Base-by-base conservation (phyloP, 1,140 invertebrate species). In the Drosophila arizonae region DNA sequence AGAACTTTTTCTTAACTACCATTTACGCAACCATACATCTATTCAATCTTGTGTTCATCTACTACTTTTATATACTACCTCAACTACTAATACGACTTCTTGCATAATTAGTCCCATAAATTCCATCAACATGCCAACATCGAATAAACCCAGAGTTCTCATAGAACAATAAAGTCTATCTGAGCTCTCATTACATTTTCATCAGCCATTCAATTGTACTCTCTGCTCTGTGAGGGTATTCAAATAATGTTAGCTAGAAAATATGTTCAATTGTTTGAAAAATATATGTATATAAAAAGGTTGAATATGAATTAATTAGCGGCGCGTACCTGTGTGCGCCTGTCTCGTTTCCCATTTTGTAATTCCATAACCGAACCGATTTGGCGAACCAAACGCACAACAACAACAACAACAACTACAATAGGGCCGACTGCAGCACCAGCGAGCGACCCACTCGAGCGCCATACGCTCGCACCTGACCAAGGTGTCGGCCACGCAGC, bases 391-490 rank as follows among this genome's bases (percentile, higher is more conserved):
- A 30, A 58, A 46, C 41, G 51, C 43, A 58, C 56, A 46, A 50
- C 46, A 50, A 56, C 41, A 58, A 58, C 39, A 54, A 54, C 51
- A 50, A 50, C 30, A 21, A 60, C 26, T 13, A 60, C 45, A 60
- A 60, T 60, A 72, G 58, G 70, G 46, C 21, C 74, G 64, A 17
- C 39, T 76, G 73, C 68, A 72, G 50, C 73, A 73, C 57, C 84
- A 88, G 66, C 69, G 68, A 30, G 57, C 79, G 45, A 87, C 84
- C 28, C 82, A 81, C 60, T 74, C 84, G 52, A 88, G 84, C 61
- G 77, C 85, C 21, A 88, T 88, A 54, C 84, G 84, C 17, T 88
- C 85, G 66, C 80, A 88, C 80, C 77, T 88, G 77, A 88, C 85
- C 33, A 88, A 88, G 71, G 73, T 88, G 51, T 88, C 84, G 61